These are phyloP conservation scores for Nymphalis polychloros DNA, from an alignment of 2,888 invertebrate species.

Conservation along the genomic window DNA sequence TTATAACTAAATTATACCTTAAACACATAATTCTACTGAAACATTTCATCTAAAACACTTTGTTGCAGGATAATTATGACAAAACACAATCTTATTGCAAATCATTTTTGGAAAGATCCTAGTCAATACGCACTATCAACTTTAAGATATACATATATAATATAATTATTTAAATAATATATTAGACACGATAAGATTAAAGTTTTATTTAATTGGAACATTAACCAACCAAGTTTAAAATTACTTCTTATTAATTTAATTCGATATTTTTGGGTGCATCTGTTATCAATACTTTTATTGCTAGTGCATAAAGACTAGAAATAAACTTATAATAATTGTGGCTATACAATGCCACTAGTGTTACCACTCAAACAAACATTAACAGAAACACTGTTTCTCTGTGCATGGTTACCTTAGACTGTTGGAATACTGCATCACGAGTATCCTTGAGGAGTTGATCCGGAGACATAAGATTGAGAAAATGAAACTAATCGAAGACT, in stretches of 20 bases:
- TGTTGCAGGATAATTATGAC: conserved; percentile 25
- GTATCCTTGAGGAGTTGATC: conserved; percentile 63
- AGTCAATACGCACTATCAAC: conserved; percentile 22
- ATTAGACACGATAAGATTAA: background rate
- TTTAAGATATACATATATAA: background rate
- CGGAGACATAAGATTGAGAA: conserved; percentile 47
- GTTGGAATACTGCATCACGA: conserved; percentile 74
- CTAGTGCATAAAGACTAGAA: conserved; percentile 18
- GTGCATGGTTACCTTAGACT: conserved; percentile 63
- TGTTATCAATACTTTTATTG: background rate
- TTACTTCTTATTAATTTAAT: too few species aligned
- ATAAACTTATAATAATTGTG: conserved; percentile 13
- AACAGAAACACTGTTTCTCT: conserved; percentile 28
- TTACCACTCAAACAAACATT: conserved; percentile 29
- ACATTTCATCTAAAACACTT: conserved; percentile 29
- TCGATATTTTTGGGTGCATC: too few species aligned
- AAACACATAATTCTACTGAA: conserved; percentile 34
- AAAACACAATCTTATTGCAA: conserved; percentile 27
- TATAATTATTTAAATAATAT: too few species aligned
- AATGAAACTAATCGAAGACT: conserved; percentile 34
- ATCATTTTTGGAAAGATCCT: conserved; percentile 15
- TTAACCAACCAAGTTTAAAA: too few species aligned
- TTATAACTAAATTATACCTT: conserved; percentile 31
- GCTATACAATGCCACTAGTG: conserved; percentile 22
- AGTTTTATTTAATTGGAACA: too few species aligned